These are phyloP conservation scores for Sebastes itinus DNA, from an alignment of 2,797 vertebrate species.

Conservation along the genomic window DNA sequence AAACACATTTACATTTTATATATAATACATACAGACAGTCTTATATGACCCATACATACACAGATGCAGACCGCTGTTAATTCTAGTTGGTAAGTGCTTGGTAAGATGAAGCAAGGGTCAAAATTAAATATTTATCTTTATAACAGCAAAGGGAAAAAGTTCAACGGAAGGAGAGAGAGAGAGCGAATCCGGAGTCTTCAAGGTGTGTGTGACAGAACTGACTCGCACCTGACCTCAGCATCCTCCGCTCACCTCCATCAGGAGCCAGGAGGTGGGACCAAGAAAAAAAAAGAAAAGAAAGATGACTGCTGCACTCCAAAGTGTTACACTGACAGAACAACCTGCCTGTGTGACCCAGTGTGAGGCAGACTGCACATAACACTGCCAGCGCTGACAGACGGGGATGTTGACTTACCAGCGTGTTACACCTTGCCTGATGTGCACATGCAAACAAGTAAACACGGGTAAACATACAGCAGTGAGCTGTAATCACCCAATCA, in stretches of 20 bases:
- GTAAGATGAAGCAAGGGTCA: neutral
- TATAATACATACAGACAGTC: neutral
- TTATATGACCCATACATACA: neutral
- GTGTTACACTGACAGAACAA: slow-evolving; percentile 22
- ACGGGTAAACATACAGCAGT: slow-evolving; percentile 8
- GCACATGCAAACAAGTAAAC: slow-evolving; percentile 23
- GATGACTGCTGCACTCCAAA: neutral
- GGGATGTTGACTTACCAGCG: slow-evolving; percentile 30
- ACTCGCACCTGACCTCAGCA: slow-evolving; percentile 42
- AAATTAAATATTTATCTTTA: slow-evolving; percentile 28
- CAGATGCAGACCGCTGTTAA: neutral
- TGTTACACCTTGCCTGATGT: slow-evolving; percentile 27
- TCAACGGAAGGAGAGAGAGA: neutral
- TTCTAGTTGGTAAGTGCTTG: neutral
- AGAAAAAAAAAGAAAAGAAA: neutral
- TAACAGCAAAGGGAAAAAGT: neutral
- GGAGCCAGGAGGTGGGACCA: neutral
- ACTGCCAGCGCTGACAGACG: slow-evolving; percentile 1
- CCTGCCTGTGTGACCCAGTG: slow-evolving; percentile 22
- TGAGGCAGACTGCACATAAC: slow-evolving; percentile 13
- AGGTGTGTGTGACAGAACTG: slow-evolving; percentile 38
- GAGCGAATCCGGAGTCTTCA: neutral
- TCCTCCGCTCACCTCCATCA: neutral
- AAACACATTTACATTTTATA: neutral
- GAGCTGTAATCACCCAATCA: slow-evolving; percentile 28